Percentiles rank a stretch among this genome's conserved stretches.
Conservation (phyloP, 1,140 invertebrate genomes). For the Hyphantria cunea region DNA sequence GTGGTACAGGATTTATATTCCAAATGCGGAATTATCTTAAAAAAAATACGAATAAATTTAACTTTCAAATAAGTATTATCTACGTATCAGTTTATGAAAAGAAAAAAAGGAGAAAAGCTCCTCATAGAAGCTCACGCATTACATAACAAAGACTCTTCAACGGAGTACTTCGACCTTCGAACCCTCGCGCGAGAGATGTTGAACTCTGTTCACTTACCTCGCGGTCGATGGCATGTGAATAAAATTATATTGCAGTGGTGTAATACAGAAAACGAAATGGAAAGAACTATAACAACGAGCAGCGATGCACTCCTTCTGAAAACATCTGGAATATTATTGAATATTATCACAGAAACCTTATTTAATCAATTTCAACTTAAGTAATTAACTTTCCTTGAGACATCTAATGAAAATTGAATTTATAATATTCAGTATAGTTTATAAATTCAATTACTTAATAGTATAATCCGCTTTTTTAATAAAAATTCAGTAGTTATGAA, state of each 20-base stretch:
- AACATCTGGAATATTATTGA: background rate
- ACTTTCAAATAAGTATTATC: no score
- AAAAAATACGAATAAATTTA: no score
- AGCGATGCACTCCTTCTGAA: no score
- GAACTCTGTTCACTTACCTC: conserved; percentile 56
- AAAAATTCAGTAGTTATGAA: no score
- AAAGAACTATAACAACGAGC: background rate
- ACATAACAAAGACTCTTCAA: conserved; percentile 53
- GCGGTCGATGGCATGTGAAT: conserved; percentile 41
- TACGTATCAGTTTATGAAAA: no score
- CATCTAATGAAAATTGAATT: no score
- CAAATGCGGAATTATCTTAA: no score
- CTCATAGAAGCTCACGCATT: conserved; percentile 27
- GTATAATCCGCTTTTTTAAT: no score
- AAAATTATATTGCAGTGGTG: conserved; percentile 38
- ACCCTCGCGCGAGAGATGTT: conserved; percentile 56
- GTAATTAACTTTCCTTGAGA: conserved; percentile 8
- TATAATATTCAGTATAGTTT: no score
- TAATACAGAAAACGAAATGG: conserved; percentile 8
- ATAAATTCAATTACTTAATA: no score
- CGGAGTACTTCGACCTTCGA: conserved; percentile 59
- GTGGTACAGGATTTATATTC: no score
- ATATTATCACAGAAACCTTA: background rate
- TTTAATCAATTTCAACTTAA: background rate
- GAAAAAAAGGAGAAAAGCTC: background rate